Percentiles rank a stretch among this genome's conserved stretches.
phyloP scores from a whole-genome alignment of 1,140 invertebrate genomes.

The Oedothorax gibbosus region DNA sequence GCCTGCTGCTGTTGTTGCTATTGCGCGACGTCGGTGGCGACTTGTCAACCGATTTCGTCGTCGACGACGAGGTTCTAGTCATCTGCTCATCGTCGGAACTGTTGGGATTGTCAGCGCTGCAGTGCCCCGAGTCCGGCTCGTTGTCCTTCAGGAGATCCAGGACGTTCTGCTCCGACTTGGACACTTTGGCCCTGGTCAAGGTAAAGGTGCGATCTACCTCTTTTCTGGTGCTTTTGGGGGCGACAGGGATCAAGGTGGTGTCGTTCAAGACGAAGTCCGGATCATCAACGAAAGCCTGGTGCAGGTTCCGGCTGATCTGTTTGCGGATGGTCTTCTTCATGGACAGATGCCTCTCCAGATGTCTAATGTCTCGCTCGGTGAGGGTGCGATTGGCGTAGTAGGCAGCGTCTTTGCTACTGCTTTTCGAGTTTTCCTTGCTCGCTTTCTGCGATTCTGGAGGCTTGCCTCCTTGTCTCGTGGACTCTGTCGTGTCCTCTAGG shows the following conservation, averaged over 20 bases:
- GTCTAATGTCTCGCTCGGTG: constrained; percentile 79
- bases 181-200: constrained; percentile 65
- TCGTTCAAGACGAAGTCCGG: constrained; percentile 77
- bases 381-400: constrained; percentile 74
- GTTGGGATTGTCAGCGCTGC: constrained; percentile 51
- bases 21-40: constrained; percentile 8
- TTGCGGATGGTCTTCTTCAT: constrained; percentile 89
- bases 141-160: constrained; percentile 76
- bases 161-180: constrained; percentile 76
- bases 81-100: constrained; percentile 43
- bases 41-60: constrained; percentile 17
- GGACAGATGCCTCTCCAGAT: constrained; percentile 82
- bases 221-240: constrained; percentile 65
- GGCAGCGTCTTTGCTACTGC: constrained; percentile 34
- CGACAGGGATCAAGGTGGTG: constrained; percentile 68
- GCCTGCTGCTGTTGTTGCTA: background rate
- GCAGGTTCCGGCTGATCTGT: constrained; percentile 84
- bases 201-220: constrained; percentile 13
- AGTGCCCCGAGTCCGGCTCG: constrained; percentile 56
- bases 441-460: background rate
- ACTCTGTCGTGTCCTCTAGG: constrained; percentile 14
- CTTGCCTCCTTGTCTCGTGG: constrained; percentile 19
- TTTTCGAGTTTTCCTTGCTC: constrained; percentile 15
- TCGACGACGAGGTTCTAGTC: background rate
- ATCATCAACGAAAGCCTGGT: constrained; percentile 79